Percentiles rank a stretch among this genome's conserved stretches.
phyloP scores from a whole-genome alignment of 2,888 invertebrate genomes.

The Empis livida region DNA sequence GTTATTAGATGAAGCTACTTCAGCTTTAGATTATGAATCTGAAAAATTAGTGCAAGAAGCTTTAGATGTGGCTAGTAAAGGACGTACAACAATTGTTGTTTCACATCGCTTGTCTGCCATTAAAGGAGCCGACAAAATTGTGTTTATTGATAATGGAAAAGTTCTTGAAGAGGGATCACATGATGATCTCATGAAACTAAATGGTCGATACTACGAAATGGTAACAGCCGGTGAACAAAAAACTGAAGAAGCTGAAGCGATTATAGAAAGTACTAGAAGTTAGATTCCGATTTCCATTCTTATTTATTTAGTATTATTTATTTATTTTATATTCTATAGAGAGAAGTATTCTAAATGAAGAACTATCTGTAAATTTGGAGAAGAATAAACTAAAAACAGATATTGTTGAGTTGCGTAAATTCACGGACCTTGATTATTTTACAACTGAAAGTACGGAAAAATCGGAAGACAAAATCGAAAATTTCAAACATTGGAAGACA shows the following conservation, averaged over 20 bases:
- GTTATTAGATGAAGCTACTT: constrained; percentile 71
- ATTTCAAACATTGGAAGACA: constrained; percentile 23
- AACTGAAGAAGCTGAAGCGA: constrained; percentile 15
- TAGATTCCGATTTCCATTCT: too few relatives aligned
- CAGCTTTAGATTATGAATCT: constrained; percentile 68
- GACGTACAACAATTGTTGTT: constrained; percentile 62
- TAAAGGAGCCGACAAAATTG: constrained; percentile 54
- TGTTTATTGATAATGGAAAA: constrained; percentile 56
- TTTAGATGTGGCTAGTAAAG: constrained; percentile 59
- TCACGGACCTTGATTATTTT: constrained; percentile 18
- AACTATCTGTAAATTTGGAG: too few relatives aligned
- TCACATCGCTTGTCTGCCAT: constrained; percentile 62
- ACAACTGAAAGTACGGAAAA: neutral
- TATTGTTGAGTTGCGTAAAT: too few relatives aligned
- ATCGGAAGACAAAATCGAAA: constrained; percentile 19
- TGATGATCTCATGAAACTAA: constrained; percentile 48
- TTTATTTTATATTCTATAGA: too few relatives aligned
- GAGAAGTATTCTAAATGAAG: too few relatives aligned
- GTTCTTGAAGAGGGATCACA: constrained; percentile 65
- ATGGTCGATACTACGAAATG: constrained; percentile 54
- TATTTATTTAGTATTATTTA: too few relatives aligned
- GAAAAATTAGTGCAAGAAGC: constrained; percentile 72
- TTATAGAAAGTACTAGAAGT: neutral
- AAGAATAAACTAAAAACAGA: too few relatives aligned
- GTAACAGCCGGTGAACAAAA: constrained; percentile 38